phyloP scores from a whole-genome alignment of 1,140 invertebrate genomes.

The Sesamia nonagrioides region DNA sequence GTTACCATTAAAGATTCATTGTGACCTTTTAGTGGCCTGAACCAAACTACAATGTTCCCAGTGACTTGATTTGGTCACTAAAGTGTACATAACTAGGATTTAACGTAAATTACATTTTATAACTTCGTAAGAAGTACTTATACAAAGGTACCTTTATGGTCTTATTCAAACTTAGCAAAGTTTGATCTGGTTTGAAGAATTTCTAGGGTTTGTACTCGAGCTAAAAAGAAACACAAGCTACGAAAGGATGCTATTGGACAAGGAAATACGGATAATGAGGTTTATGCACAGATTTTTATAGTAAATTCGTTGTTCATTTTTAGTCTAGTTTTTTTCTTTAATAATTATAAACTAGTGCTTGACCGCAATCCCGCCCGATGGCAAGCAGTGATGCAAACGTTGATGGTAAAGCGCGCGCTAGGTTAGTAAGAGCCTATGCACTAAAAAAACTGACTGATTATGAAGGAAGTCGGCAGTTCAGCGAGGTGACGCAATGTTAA shows the following conservation, averaged over 20 bases:
- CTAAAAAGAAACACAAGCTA: background rate
- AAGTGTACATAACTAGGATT: background rate
- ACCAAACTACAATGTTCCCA: slow-evolving; percentile 24
- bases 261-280: too few relatives aligned
- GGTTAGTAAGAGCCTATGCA: too few relatives aligned
- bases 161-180: slow-evolving; percentile 23
- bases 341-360: too few relatives aligned
- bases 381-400: too few relatives aligned
- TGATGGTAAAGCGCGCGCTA: too few relatives aligned
- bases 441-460: too few relatives aligned
- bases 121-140: slow-evolving; percentile 11
- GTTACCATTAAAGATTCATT: slow-evolving; percentile 52
- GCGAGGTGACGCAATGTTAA: too few relatives aligned
- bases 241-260: background rate
- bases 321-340: too few relatives aligned
- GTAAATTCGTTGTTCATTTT: too few relatives aligned
- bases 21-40: slow-evolving; percentile 43
- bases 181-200: slow-evolving; percentile 16
- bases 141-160: slow-evolving; percentile 10
- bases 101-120: background rate
- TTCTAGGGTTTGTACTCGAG: background rate
- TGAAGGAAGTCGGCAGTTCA: too few relatives aligned
- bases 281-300: too few relatives aligned
- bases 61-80: slow-evolving; percentile 6
- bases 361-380: too few relatives aligned